Percentiles rank a stretch among this genome's conserved stretches.
Evolutionary conservation across 53 echinoderm and acorn worm genomes (phyloP).

Genomic region (Echinometra lucunter): DNA sequence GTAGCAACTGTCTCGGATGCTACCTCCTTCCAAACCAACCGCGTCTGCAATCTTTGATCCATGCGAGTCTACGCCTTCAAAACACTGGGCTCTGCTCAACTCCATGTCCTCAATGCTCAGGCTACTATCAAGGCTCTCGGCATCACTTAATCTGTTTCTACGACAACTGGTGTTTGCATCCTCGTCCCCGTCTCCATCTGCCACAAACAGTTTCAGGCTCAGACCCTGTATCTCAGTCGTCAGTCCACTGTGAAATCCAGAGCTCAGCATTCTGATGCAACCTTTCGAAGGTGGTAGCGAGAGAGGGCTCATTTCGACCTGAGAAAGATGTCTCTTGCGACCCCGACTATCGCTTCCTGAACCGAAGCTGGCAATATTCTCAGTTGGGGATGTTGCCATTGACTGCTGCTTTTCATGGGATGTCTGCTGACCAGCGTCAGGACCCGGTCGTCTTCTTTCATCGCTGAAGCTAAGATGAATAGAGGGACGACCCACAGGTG

Average conservation of each 20-base stretch:
- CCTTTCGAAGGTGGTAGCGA: background rate
- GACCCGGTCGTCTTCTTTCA: background rate
- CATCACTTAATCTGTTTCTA: slow-evolving; percentile 15
- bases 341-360: slow-evolving; percentile 42
- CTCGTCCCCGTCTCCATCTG: slow-evolving; percentile 26
- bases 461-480: slow-evolving; percentile 25
- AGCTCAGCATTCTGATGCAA: slow-evolving; percentile 4
- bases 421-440: background rate
- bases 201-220: slow-evolving; percentile 58
- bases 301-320: slow-evolving; percentile 76
- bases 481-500: slow-evolving; percentile 1
- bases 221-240: slow-evolving; percentile 42
- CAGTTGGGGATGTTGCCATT: background rate
- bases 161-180: background rate
- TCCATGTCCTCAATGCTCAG: background rate
- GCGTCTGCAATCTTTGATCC: background rate
- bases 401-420: background rate
- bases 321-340: slow-evolving; percentile 69
- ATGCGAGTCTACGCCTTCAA: background rate
- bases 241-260: slow-evolving; percentile 42
- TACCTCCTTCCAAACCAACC: background rate
- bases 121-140: background rate
- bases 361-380: background rate
- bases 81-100: background rate
- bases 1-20: slow-evolving; percentile 13